Evolutionary conservation across 1,140 invertebrate genomes (phyloP).

Genomic region (Pinna nobilis): DNA sequence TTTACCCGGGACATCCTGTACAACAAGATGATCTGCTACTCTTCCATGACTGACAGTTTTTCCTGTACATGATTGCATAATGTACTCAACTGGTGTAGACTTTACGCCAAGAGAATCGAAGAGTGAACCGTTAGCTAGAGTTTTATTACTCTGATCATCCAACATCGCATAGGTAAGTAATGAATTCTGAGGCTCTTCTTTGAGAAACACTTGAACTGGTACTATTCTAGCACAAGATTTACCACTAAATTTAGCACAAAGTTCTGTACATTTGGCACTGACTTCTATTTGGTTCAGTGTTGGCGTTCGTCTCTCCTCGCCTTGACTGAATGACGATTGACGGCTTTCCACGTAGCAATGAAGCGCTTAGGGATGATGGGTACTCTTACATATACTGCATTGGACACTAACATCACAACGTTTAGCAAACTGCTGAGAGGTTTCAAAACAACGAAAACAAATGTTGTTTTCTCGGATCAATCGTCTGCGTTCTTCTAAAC

Average conservation of each 20-base stretch:
- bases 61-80: conserved; percentile 4
- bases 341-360: not conserved
- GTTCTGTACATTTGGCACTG: not conserved
- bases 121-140: not conserved
- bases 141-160: conserved; percentile 11
- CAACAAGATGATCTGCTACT: not conserved
- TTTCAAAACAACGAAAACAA: conserved; percentile 1
- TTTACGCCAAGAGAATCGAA: not conserved
- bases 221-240: conserved; percentile 3
- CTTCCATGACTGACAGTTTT: not conserved
- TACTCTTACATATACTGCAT: conserved; percentile 3
- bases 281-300: not conserved
- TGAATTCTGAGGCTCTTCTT: not conserved
- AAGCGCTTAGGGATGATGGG: not conserved
- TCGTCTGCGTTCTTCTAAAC: not conserved
- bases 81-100: not conserved
- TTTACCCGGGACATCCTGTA: not conserved
- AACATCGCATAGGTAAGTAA: not conserved
- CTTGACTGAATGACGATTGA: not conserved
- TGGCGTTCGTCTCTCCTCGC: conserved; percentile 7
- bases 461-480: not conserved
- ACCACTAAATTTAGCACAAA: conserved; percentile 2
- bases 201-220: not conserved
- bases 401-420: not conserved
- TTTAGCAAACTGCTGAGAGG: not conserved